These are phyloP conservation scores for Metridium senile DNA, from an alignment of 92 coral and sea anemone genomes.

Conservation along the genomic window DNA sequence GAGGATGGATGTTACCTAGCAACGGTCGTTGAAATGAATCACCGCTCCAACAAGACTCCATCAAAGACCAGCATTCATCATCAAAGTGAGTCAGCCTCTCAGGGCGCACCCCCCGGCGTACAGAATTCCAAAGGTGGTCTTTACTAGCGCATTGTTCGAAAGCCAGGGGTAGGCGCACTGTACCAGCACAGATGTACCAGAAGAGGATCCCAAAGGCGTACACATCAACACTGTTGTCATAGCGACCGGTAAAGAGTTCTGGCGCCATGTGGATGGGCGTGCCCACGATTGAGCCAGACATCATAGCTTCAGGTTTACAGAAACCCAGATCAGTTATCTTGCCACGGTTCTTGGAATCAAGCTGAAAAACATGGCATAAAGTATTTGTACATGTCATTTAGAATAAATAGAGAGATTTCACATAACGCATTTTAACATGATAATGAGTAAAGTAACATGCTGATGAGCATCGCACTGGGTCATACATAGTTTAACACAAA, in stretches of 20 bases:
- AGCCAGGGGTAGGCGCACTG: conserved; percentile 90
- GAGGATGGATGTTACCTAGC: conserved; percentile 84
- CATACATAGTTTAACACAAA: too few species aligned
- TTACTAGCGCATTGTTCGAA: conserved; percentile 98
- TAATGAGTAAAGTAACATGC: too few species aligned
- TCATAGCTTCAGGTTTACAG: conserved; percentile 99
- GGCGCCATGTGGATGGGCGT: conserved; percentile 99
- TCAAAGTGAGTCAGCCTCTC: conserved; percentile 90
- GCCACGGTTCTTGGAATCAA: conserved; percentile 86
- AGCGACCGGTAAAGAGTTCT: conserved; percentile 95
- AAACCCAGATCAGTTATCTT: conserved; percentile 97
- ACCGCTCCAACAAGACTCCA: conserved; percentile 98
- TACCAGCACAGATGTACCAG: conserved; percentile 99
- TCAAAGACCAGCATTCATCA: conserved; percentile 93
- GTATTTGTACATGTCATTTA: too few species aligned
- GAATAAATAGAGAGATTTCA: too few species aligned
- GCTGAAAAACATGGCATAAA: conserved; percentile 49
- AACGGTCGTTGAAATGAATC: conserved; percentile 87
- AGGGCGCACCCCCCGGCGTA: conserved; percentile 94
- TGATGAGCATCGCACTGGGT: too few species aligned
- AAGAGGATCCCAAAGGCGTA: conserved; percentile 97
- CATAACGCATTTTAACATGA: too few species aligned
- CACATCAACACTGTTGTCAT: conserved; percentile 99
- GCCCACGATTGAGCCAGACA: conserved; percentile 99
- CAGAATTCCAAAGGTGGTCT: conserved; percentile 97